Evolutionary conservation across 2,797 vertebrate species (phyloP), one percentile per base, ranked within the genome.

Genomic region (Ceryle rudis): DNA sequence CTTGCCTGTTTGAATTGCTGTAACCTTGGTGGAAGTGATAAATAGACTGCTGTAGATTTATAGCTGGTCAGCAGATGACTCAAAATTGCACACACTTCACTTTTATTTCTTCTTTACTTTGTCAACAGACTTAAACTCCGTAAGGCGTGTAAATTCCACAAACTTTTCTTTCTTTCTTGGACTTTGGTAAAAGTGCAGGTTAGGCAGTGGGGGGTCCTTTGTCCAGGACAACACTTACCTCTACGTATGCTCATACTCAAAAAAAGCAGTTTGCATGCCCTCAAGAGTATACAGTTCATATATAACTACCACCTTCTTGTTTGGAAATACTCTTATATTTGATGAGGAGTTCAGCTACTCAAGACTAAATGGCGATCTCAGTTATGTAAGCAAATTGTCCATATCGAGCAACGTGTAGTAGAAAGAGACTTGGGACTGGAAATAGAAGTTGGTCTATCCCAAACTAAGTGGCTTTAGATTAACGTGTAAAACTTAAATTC

Each of bases 31-130:
- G 66, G 73, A 91, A 74, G 37, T 87, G 81, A 93, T 74, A 93
- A 93, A 92, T 74, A 74, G 72, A 35, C 81, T 83, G 81, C 25
- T 65, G 72, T 13, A 92, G 79, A 95, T 93, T 89, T 94, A 93
- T 42, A 74, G 75, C 33, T 81, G 85, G 71, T 64, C 73, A 86
- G 81, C 52, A 93, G 72, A 95, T 88, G 84, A 90, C 79, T 96
- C 79, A 83, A 82, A 96, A 80, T 86, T 91, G 78, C 79, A 49
- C 0, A 3, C 57, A 37, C 44, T 86, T 87, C 2, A 2, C 75
- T 86, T 87, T 80, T 74, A 67, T 89, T 93, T 95, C 85, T 92
- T 81, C 86, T 87, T 89, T 81, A 22, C 37, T 90, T 93, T 94
- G 80, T 80, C 91, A 91, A 88, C 64, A 83, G 57, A 65, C 64